Conservation (phyloP, 2,113 vertebrate genomes). For the Oreotrochilus melanogaster region DNA sequence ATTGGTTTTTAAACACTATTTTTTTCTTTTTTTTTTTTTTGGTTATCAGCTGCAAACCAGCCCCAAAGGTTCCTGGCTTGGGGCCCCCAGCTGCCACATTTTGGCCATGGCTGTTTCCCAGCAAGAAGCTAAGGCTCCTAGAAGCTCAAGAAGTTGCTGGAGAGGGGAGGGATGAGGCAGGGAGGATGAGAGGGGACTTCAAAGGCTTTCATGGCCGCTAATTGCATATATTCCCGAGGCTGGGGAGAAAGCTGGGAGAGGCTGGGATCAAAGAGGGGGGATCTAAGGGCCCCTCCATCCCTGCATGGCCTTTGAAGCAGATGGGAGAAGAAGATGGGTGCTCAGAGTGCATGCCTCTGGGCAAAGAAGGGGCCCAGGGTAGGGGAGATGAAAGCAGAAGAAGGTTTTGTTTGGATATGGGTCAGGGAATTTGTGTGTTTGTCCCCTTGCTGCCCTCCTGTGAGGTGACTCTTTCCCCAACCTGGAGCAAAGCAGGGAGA, state of each 20-base stretch:
- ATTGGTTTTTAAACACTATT: neutral
- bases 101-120: neutral
- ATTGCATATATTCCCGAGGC: neutral
- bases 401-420: accelerated
- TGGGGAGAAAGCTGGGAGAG: neutral
- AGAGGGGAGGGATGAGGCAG: accelerated
- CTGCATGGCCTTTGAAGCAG: neutral
- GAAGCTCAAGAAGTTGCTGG: neutral
- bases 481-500: neutral
- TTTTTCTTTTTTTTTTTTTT: neutral
- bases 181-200: neutral
- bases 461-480: accelerated
- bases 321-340: accelerated
- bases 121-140: neutral
- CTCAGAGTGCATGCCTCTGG: accelerated
- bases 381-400: neutral
- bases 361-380: accelerated
- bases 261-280: neutral
- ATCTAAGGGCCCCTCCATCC: neutral
- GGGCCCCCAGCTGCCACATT: neutral
- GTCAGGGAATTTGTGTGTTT: too few relatives aligned
- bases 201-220: neutral
- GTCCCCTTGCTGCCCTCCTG: neutral
- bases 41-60: neutral
- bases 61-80: neutral